Evolutionary conservation across 2,888 invertebrate species (phyloP).

Genomic region (Ectemnius continuus): DNA sequence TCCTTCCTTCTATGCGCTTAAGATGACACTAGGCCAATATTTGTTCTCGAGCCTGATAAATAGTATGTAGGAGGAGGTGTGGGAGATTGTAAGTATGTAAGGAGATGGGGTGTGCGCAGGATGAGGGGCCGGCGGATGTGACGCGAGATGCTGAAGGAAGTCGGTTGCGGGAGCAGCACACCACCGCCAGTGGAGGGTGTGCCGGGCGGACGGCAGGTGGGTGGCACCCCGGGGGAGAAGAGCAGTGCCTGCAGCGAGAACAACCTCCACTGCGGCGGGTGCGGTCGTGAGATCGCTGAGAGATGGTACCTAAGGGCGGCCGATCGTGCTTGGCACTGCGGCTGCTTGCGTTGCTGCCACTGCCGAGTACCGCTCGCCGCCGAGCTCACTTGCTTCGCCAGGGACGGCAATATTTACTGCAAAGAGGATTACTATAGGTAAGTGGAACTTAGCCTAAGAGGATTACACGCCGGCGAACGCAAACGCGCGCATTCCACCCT

Average conservation of each 20-base stretch:
- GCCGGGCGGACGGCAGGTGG: slow-evolving; percentile 76
- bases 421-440: slow-evolving; percentile 97
- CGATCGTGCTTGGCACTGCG: slow-evolving; percentile 93
- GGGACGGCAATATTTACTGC: slow-evolving; percentile 95
- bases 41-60: too few species aligned
- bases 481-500: too few species aligned
- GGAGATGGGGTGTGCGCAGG: slow-evolving; percentile 27
- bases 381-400: slow-evolving; percentile 92
- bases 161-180: slow-evolving; percentile 78
- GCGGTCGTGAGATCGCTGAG: slow-evolving; percentile 82
- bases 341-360: slow-evolving; percentile 90
- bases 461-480: too few species aligned
- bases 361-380: slow-evolving; percentile 91
- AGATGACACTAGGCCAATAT: too few species aligned
- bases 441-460: slow-evolving; percentile 59
- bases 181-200: slow-evolving; percentile 79
- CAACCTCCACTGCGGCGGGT: slow-evolving; percentile 80
- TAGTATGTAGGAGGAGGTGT: not conserved
- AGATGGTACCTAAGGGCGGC: slow-evolving; percentile 89
- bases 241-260: slow-evolving; percentile 55
- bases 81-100: not conserved
- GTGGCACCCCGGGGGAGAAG: slow-evolving; percentile 67
- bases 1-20: too few species aligned
- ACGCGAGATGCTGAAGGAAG: slow-evolving; percentile 84
- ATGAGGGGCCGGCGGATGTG: slow-evolving; percentile 52